Conservation (phyloP, 2,797 vertebrate genomes). For the Hoplostethus mediterraneus region DNA sequence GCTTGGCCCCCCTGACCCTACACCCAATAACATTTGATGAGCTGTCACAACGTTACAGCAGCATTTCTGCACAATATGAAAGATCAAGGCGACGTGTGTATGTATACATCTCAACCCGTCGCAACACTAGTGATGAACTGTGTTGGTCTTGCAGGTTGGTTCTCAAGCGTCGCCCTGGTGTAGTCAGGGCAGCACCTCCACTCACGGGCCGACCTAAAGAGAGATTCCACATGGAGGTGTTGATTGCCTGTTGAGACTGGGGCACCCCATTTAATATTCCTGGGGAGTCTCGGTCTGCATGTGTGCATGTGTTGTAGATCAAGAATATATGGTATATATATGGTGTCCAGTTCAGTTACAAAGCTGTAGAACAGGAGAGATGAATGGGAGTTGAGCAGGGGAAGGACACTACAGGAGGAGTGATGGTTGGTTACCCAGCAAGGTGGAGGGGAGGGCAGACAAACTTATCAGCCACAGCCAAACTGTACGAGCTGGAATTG, state of each 20-base stretch:
- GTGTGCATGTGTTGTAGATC: background rate
- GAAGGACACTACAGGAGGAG: background rate
- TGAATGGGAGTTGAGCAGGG: background rate
- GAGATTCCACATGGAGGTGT: constrained; percentile 10
- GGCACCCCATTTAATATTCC: background rate
- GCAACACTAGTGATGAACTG: constrained; percentile 20
- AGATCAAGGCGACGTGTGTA: constrained; percentile 4
- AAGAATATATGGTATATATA: background rate
- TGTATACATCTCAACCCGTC: too few species aligned
- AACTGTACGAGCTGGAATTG: too few species aligned
- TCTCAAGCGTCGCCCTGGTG: background rate
- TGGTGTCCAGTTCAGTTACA: background rate
- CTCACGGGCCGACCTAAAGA: background rate
- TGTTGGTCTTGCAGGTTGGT: background rate
- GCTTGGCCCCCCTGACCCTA: constrained; percentile 33
- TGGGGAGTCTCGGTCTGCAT: background rate
- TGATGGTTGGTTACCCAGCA: background rate
- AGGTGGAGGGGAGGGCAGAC: background rate
- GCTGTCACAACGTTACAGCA: background rate
- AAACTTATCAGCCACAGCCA: background rate
- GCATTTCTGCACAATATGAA: constrained; percentile 9
- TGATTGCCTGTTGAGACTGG: constrained; percentile 1
- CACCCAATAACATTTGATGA: background rate
- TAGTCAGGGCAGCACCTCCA: background rate
- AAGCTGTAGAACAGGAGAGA: background rate